Conservation (phyloP, 2,888 invertebrate species). For the Drosophila conformis region DNA sequence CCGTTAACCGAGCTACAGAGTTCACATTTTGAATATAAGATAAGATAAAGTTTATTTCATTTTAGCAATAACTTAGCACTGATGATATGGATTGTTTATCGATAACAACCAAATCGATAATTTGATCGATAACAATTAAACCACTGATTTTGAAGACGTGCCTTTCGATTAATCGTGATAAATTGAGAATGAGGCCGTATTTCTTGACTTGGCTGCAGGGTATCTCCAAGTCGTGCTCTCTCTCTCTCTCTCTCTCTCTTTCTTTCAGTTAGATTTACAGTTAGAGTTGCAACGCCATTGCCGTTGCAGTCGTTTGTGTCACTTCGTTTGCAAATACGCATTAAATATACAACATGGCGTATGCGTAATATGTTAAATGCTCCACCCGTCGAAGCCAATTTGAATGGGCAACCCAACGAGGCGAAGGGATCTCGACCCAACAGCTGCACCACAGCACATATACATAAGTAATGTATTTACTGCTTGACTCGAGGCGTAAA, state of each 20-base stretch:
- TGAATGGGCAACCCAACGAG: slow-evolving; percentile 26
- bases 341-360: slow-evolving; percentile 62
- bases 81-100: neutral
- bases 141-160: too few species aligned
- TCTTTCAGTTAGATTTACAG: neutral
- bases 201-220: neutral
- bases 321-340: slow-evolving; percentile 54
- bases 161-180: neutral
- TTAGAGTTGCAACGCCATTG: slow-evolving; percentile 17
- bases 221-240: neutral
- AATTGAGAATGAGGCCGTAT: neutral
- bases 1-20: too few species aligned
- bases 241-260: neutral
- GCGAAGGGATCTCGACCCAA: slow-evolving; percentile 5
- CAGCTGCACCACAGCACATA: neutral
- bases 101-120: neutral
- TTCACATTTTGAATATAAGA: neutral
- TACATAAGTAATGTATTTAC: slow-evolving; percentile 61
- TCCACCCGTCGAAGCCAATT: slow-evolving; percentile 44
- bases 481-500: slow-evolving; percentile 67
- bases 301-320: slow-evolving; percentile 42
- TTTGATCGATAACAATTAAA: too few species aligned
- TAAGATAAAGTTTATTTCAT: neutral
- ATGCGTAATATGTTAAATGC: slow-evolving; percentile 62
- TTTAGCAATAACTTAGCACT: neutral